Evolutionary conservation across 92 coral and sea anemone species (phyloP).

Genomic region (Epizoanthus rinbou): DNA sequence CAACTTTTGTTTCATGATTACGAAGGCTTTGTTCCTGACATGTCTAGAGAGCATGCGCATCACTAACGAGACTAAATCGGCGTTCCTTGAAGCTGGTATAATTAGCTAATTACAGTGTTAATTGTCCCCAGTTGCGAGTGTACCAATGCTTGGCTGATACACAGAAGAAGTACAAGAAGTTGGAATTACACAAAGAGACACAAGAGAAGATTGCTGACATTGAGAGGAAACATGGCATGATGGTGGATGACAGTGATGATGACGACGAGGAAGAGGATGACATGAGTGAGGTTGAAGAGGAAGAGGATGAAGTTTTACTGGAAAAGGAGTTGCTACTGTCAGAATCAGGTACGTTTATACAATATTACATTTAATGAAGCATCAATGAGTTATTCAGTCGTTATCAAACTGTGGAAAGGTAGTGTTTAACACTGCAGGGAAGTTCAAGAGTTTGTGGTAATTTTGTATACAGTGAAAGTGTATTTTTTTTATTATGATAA

Average conservation of each 20-base stretch:
- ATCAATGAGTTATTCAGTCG: no score
- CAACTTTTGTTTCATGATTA: no score
- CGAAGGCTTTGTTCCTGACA: no score
- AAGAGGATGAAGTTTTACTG: slow-evolving; percentile 58
- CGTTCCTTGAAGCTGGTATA: no score
- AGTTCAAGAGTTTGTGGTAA: no score
- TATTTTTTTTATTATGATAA: no score
- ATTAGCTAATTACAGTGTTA: no score
- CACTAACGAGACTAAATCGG: background rate
- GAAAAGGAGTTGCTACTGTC: slow-evolving; percentile 73
- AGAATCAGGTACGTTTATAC: slow-evolving; percentile 68
- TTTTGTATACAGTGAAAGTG: no score
- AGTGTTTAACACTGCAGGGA: no score
- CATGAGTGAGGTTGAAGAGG: slow-evolving; percentile 47
- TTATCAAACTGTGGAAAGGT: no score
- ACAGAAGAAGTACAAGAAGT: slow-evolving; percentile 53
- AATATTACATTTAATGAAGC: background rate
- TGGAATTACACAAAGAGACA: slow-evolving; percentile 51
- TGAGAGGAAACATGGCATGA: slow-evolving; percentile 63
- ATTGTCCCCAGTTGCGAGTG: slow-evolving; percentile 61
- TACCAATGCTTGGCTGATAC: slow-evolving; percentile 62
- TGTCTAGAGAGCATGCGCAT: no score
- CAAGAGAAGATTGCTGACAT: slow-evolving; percentile 52
- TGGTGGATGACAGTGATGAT: slow-evolving; percentile 53
- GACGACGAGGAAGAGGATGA: slow-evolving; percentile 30